phyloP scores from a whole-genome alignment of 2,797 vertebrate genomes.

The Amazona finschi region DNA sequence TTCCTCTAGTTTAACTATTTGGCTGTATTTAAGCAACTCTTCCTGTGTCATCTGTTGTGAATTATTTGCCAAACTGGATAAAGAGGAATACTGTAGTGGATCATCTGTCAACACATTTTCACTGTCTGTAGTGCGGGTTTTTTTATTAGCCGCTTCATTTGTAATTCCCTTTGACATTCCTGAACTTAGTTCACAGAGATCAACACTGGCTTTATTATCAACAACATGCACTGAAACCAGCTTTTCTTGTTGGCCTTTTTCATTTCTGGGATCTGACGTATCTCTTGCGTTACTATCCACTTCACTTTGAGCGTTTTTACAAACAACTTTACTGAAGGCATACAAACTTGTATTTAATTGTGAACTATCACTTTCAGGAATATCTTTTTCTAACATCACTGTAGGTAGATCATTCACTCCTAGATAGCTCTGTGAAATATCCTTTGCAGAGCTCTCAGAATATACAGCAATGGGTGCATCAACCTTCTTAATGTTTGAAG shows the following conservation, averaged over 20 bases:
- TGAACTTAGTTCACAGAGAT: conserved; percentile 63
- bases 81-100: conserved; percentile 56
- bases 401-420: conserved; percentile 1
- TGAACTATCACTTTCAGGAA: conserved; percentile 40
- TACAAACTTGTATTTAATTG: conserved; percentile 29
- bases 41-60: conserved; percentile 64
- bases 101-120: conserved; percentile 60
- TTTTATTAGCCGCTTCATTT: conserved; percentile 52
- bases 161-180: conserved; percentile 61
- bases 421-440: conserved; percentile 59
- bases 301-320: conserved; percentile 57
- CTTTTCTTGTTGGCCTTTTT: conserved; percentile 65
- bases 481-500: conserved; percentile 51
- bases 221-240: conserved; percentile 32
- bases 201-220: conserved; percentile 56
- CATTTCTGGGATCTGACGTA: conserved; percentile 44
- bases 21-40: conserved; percentile 70
- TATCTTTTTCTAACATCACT: conserved; percentile 55
- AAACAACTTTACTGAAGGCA: conserved; percentile 31
- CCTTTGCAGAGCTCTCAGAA: conserved; percentile 59
- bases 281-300: conserved; percentile 48
- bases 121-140: conserved; percentile 36
- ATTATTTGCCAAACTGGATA: conserved; percentile 65
- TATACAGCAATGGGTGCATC: conserved; percentile 24
- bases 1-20: conserved; percentile 74